phyloP scores from a whole-genome alignment of 2,888 invertebrate genomes.

The Ceriagrion tenellum region DNA sequence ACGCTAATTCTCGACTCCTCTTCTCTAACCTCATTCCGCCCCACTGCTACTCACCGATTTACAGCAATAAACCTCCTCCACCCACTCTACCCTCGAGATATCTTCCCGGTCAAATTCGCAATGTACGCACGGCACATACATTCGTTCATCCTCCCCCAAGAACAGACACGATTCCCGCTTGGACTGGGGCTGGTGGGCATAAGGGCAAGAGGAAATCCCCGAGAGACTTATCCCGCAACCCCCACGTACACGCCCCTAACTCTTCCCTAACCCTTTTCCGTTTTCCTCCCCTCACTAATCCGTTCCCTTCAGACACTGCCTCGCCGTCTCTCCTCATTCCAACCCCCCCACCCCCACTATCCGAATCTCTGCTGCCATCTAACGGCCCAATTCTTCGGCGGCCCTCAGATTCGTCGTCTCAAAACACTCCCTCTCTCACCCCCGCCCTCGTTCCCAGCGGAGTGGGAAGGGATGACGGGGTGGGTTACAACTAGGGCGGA shows the following conservation, averaged over 20 bases:
- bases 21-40: too few species aligned
- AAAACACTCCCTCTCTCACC: too few species aligned
- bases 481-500: too few species aligned
- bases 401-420: too few species aligned
- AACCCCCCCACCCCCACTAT: background rate
- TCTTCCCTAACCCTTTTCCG: background rate
- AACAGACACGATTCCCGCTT: background rate
- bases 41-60: too few species aligned
- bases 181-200: background rate
- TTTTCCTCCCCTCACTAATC: background rate
- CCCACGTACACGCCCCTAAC: background rate
- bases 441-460: too few species aligned
- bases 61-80: too few species aligned
- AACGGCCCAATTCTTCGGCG: too few species aligned
- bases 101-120: background rate
- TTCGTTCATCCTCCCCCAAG: background rate
- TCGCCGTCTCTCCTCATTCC: background rate
- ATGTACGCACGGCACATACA: background rate
- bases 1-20: too few species aligned
- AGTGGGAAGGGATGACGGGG: too few species aligned
- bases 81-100: background rate
- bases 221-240: background rate
- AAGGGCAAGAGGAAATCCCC: slow-evolving; percentile 8
- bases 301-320: background rate
- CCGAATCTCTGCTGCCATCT: too few species aligned